A percentile compares a stretch with the other conserved stretches of the same genome.
phyloP scores from a whole-genome alignment of 2,113 vertebrate genomes.

The Siniperca knerii region DNA sequence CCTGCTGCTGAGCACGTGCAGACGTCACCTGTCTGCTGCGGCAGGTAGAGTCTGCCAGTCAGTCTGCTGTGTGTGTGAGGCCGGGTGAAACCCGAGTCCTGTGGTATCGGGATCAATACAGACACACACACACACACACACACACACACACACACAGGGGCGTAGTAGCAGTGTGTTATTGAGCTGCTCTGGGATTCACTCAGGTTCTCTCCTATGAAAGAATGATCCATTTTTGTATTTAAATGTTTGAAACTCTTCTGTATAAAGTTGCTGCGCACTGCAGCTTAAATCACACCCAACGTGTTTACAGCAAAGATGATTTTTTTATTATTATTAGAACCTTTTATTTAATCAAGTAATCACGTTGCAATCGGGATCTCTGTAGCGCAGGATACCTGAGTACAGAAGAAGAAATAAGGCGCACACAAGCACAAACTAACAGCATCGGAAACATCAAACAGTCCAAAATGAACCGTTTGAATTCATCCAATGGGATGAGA shows the following conservation, averaged over 20 bases:
- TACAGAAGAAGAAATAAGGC: too few relatives aligned
- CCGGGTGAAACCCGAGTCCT: constrained; percentile 23
- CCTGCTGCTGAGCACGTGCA: neutral
- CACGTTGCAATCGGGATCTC: too few relatives aligned
- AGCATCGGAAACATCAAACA: too few relatives aligned
- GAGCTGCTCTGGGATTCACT: constrained; percentile 2
- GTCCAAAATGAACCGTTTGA: too few relatives aligned
- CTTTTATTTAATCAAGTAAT: too few relatives aligned
- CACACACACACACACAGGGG: neutral
- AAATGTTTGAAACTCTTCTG: neutral
- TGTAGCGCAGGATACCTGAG: too few relatives aligned
- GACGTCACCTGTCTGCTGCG: neutral
- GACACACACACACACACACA: neutral
- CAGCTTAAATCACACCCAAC: too few relatives aligned
- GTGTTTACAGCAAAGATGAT: neutral
- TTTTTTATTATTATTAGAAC: too few relatives aligned
- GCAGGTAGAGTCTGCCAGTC: neutral
- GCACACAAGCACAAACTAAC: too few relatives aligned
- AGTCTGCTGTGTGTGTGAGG: constrained; percentile 8
- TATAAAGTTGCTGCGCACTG: too few relatives aligned
- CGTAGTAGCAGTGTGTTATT: neutral
- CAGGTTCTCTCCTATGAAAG: neutral
- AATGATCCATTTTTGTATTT: neutral
- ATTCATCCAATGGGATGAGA: too few relatives aligned
- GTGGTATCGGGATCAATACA: constrained; percentile 2